These are phyloP conservation scores for Anableps anableps DNA, from an alignment of 2,797 vertebrate species.

Conservation along the genomic window DNA sequence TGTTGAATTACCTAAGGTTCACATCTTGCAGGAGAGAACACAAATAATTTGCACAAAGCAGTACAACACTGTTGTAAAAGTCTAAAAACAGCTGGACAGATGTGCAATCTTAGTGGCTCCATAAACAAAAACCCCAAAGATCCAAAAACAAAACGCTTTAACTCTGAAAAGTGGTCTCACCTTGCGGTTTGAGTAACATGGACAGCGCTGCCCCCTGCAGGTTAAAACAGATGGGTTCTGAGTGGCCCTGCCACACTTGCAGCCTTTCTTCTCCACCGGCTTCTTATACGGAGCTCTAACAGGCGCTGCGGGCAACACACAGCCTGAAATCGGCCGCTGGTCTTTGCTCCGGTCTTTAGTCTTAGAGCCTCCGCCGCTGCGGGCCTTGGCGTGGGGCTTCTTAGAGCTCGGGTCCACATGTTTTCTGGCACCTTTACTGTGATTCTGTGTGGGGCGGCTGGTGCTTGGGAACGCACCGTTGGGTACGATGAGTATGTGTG, in stretches of 20 bases:
- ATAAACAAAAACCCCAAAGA: background rate
- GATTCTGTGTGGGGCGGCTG: constrained; percentile 89
- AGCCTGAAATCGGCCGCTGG: constrained; percentile 77
- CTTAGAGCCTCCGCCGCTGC: constrained; percentile 80
- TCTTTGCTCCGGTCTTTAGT: constrained; percentile 88
- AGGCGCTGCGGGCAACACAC: constrained; percentile 88
- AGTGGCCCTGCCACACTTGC: constrained; percentile 98
- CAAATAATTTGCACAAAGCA: background rate
- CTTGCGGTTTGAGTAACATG: constrained; percentile 99
- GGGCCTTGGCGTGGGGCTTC: constrained; percentile 94
- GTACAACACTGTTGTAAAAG: background rate
- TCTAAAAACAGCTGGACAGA: background rate
- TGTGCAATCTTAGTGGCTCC: background rate
- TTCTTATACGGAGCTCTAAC: constrained; percentile 98
- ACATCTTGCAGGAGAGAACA: background rate
- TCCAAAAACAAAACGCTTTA: background rate
- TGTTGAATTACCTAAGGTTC: background rate
- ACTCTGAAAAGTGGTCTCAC: constrained; percentile 45
- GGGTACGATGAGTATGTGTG: constrained; percentile 78
- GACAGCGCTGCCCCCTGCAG: constrained; percentile 98
- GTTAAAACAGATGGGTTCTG: constrained; percentile 99
- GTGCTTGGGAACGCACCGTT: constrained; percentile 92
- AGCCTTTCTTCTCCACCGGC: constrained; percentile 98
- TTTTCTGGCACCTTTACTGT: constrained; percentile 93
- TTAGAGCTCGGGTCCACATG: constrained; percentile 89